These are phyloP conservation scores for Ephialtes manifestator DNA, from an alignment of 2,888 invertebrate species.

Conservation along the genomic window DNA sequence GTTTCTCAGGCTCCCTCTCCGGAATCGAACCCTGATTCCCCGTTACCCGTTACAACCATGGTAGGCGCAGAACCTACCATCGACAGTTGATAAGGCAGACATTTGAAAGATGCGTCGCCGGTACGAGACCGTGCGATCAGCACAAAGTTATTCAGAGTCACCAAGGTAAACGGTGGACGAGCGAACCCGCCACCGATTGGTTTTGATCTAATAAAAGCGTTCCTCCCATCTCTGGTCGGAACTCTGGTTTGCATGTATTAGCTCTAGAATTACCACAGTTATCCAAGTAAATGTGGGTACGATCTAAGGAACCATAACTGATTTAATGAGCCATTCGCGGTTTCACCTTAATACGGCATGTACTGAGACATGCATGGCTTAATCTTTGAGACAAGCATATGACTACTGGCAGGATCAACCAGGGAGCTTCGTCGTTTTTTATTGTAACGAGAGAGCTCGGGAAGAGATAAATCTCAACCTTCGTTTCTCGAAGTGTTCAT, in stretches of 20 bases:
- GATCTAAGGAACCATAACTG: constrained; percentile 87
- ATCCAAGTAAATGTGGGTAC: constrained; percentile 76
- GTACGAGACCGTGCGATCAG: no score
- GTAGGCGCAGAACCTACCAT: constrained; percentile 29
- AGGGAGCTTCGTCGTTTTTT: constrained; percentile 75
- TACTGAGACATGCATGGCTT: constrained; percentile 90
- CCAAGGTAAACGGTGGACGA: no score
- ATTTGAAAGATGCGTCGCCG: no score
- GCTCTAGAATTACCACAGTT: constrained; percentile 87
- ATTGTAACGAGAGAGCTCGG: no score
- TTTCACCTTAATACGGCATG: constrained; percentile 87
- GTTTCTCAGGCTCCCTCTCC: constrained; percentile 1
- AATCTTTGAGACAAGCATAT: constrained; percentile 90
- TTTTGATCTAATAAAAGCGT: no score
- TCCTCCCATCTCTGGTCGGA: constrained; percentile 86
- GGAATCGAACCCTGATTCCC: constrained; percentile 63
- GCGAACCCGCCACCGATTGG: no score
- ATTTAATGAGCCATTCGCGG: constrained; percentile 88
- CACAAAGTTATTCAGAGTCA: no score
- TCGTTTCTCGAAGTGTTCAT: no score
- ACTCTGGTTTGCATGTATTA: constrained; percentile 88
- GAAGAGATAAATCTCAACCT: no score
- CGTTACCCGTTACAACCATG: constrained; percentile 38
- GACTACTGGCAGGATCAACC: constrained; percentile 88
- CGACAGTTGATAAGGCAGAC: no score